Percentiles rank a stretch among this genome's conserved stretches.
Conservation (phyloP, 2,113 vertebrate genomes). For the Tychaedon coryphoeus region DNA sequence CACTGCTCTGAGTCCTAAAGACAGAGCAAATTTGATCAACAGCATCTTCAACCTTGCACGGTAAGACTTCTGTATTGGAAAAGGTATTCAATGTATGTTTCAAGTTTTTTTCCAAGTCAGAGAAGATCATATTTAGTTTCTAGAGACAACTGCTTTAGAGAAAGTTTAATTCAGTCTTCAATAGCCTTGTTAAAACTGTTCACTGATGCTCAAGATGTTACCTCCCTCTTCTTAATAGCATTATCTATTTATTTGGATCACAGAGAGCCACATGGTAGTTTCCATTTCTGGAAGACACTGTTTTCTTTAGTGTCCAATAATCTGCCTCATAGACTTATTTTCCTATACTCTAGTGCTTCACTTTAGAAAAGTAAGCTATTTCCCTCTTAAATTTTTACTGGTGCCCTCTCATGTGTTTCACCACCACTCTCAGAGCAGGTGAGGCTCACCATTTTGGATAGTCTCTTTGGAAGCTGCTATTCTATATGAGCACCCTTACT, state of each 20-base stretch:
- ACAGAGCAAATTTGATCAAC: slow-evolving; percentile 89
- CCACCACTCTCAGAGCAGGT: background rate
- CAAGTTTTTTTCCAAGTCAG: background rate
- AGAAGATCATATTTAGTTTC: background rate
- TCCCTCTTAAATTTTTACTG: background rate
- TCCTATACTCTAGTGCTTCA: background rate
- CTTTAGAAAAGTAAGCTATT: background rate
- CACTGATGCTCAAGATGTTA: background rate
- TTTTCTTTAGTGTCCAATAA: background rate
- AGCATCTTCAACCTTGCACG: slow-evolving; percentile 88
- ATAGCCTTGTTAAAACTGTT: background rate
- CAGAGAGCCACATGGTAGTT: background rate
- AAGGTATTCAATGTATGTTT: background rate
- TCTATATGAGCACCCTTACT: background rate
- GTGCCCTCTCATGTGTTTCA: background rate
- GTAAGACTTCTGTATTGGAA: slow-evolving; percentile 64
- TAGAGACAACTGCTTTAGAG: background rate
- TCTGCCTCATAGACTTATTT: background rate
- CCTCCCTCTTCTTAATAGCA: background rate
- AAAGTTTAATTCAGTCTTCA: background rate
- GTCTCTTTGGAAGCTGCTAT: background rate
- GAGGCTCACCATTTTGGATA: background rate
- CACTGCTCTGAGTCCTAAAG: slow-evolving; percentile 78
- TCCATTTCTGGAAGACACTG: background rate
- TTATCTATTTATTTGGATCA: background rate